phyloP scores from a whole-genome alignment of 2,888 invertebrate species.

The Drosophila anomalipes region DNA sequence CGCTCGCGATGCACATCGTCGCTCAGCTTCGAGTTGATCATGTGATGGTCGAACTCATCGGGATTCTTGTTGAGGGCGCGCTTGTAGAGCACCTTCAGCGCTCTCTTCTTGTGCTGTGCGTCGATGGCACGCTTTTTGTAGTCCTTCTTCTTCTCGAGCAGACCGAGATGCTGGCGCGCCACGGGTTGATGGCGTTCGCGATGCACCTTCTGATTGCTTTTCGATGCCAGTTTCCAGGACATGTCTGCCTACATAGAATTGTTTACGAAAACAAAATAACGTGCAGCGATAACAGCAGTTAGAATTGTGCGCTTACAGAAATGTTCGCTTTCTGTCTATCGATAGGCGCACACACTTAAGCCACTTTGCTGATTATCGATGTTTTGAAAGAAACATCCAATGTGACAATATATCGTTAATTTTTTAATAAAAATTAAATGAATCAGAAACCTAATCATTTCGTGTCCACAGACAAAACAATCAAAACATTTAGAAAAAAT shows the following conservation, averaged over 20 bases:
- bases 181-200: conserved; percentile 94
- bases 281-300: conserved; percentile 11
- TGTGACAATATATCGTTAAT: not conserved
- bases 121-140: conserved; percentile 92
- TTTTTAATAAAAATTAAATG: not conserved
- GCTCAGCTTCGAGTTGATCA: conserved; percentile 93
- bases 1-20: conserved; percentile 89
- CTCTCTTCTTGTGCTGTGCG: conserved; percentile 92
- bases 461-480: not conserved
- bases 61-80: conserved; percentile 97
- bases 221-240: conserved; percentile 96
- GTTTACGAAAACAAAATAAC: conserved; percentile 40
- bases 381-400: not conserved
- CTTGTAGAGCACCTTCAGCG: conserved; percentile 92
- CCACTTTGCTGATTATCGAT: not conserved
- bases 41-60: conserved; percentile 99
- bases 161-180: conserved; percentile 90
- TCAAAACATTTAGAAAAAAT: not conserved
- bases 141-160: conserved; percentile 95
- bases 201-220: conserved; percentile 93
- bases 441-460: not conserved
- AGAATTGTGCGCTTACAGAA: conserved; percentile 2
- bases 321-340: not conserved
- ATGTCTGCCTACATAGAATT: conserved; percentile 85
- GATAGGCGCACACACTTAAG: not conserved